Percentiles rank a stretch among this genome's conserved stretches.
Evolutionary conservation across 2,113 vertebrate genomes (phyloP).

Genomic region (Phoenicopterus ruber): DNA sequence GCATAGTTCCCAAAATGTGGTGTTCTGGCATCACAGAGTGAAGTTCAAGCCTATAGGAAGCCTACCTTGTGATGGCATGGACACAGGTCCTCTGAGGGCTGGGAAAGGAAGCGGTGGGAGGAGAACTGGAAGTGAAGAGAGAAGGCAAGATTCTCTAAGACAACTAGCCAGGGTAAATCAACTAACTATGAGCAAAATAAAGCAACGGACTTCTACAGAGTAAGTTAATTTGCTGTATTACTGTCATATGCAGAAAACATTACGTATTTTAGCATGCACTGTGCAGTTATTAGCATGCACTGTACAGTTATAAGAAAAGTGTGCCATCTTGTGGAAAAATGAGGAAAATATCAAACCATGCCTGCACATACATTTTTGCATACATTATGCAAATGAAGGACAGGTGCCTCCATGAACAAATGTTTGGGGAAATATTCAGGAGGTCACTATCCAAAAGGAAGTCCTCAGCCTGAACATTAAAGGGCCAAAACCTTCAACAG

Average conservation of each 20-base stretch:
- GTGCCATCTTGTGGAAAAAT: constrained; percentile 64
- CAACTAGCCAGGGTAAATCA: neutral
- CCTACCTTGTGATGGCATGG: neutral
- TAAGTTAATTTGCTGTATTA: neutral
- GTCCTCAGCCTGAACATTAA: neutral
- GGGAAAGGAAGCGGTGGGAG: neutral
- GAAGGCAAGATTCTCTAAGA: neutral
- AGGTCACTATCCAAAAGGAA: neutral
- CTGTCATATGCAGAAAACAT: neutral
- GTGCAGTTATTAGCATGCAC: neutral
- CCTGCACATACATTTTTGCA: neutral
- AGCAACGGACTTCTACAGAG: neutral
- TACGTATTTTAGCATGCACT: neutral
- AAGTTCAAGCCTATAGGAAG: neutral
- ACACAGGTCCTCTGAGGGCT: neutral
- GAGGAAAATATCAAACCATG: neutral
- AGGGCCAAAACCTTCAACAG: neutral
- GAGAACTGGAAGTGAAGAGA: neutral
- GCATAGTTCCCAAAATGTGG: neutral
- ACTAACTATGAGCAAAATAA: neutral
- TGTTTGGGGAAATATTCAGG: neutral
- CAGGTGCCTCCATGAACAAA: neutral
- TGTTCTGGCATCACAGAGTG: neutral
- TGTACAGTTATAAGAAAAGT: neutral
- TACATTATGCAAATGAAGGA: neutral